Conservation (phyloP, 2,888 invertebrate species). For the Hydriomena furcata region DNA sequence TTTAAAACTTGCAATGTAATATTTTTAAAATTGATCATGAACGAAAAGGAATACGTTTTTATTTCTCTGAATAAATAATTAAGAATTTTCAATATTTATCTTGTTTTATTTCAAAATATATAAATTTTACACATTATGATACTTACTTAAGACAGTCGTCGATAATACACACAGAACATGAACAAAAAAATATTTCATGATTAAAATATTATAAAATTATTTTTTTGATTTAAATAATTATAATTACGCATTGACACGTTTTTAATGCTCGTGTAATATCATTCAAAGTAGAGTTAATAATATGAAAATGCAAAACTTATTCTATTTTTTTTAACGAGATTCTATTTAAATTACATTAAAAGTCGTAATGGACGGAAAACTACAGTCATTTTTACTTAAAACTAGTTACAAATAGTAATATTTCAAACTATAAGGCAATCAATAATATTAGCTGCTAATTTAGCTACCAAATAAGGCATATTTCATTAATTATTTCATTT, state of each 20-base stretch:
- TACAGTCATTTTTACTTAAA: conserved; percentile 13
- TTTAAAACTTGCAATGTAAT: conserved; percentile 53
- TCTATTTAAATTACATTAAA: background rate
- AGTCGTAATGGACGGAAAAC: conserved; percentile 8
- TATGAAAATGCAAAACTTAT: background rate
- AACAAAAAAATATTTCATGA: too few species aligned
- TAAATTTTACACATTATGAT: too few species aligned
- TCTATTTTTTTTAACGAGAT: background rate
- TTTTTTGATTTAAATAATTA: too few species aligned
- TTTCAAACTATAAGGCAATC: conserved; percentile 3
- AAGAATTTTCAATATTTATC: conserved; percentile 63
- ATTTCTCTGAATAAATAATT: conserved; percentile 79
- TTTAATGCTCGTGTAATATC: background rate
- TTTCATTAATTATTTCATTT: too few species aligned
- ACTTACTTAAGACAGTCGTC: too few species aligned
- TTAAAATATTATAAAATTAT: too few species aligned
- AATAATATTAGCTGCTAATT: background rate
- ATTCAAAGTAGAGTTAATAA: too few species aligned
- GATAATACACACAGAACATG: too few species aligned
- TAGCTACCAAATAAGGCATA: too few species aligned
- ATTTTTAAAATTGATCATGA: conserved; percentile 59
- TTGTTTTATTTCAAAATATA: conserved; percentile 54
- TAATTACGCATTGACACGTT: conserved; percentile 1
- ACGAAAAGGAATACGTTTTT: conserved; percentile 63
- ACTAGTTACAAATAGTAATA: background rate